Conservation (phyloP, 1,140 invertebrate genomes). For the Eupristina koningsbergeri region DNA sequence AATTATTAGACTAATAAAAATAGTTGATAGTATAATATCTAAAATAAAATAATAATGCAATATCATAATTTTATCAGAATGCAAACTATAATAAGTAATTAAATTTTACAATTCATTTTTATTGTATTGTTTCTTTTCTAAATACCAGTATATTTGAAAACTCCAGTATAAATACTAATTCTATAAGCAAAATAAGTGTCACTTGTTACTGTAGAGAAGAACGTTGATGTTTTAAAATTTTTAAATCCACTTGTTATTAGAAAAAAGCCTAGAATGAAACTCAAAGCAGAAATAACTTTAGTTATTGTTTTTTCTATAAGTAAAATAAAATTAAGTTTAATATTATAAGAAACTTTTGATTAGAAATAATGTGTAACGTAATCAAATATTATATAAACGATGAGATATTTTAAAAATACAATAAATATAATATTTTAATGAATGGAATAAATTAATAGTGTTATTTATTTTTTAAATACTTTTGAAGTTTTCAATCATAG, state of each 20-base stretch:
- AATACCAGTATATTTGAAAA: constrained; percentile 20
- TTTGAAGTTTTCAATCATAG: too few species aligned
- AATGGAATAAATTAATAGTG: too few species aligned
- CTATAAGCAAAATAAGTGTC: constrained; percentile 31
- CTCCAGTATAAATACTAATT: background rate
- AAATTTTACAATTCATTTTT: background rate
- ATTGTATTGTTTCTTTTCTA: too few species aligned
- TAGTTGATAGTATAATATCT: constrained; percentile 8
- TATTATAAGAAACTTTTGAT: constrained; percentile 4
- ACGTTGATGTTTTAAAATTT: constrained; percentile 38
- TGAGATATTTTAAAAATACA: too few species aligned
- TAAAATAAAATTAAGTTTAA: constrained; percentile 17
- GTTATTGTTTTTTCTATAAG: constrained; percentile 6
- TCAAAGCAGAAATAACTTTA: background rate
- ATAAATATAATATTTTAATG: too few species aligned
- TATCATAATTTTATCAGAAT: background rate
- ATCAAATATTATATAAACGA: too few species aligned
- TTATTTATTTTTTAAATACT: too few species aligned
- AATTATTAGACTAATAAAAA: background rate
- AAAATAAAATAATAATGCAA: background rate
- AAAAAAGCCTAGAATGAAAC: constrained; percentile 38
- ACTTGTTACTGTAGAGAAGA: background rate
- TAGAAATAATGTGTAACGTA: too few species aligned
- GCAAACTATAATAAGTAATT: background rate
- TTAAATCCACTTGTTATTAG: constrained; percentile 20